phyloP scores from a whole-genome alignment of 1,140 invertebrate genomes.

The Hermetia illucens region DNA sequence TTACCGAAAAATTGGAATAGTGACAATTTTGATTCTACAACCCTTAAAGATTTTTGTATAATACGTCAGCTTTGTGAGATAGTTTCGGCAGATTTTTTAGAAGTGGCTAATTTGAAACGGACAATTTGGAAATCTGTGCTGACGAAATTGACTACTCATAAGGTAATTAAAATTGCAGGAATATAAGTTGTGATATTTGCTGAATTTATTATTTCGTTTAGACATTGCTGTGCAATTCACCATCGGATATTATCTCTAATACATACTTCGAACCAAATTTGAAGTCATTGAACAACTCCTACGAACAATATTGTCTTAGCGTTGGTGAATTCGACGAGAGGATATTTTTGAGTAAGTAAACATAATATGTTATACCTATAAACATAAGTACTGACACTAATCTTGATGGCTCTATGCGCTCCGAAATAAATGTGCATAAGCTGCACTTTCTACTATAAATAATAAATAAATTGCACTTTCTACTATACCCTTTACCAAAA shows the following conservation, averaged over 20 bases:
- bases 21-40: conserved; percentile 46
- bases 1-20: conserved; percentile 56
- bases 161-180: conserved; percentile 52
- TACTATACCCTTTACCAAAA: no score
- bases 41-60: conserved; percentile 59
- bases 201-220: conserved; percentile 10
- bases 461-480: no score
- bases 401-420: no score
- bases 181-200: conserved; percentile 12
- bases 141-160: conserved; percentile 63
- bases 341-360: conserved; percentile 78
- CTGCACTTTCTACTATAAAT: no score
- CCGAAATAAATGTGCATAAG: no score
- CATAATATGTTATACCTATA: no score
- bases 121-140: conserved; percentile 75
- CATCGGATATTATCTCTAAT: conserved; percentile 51
- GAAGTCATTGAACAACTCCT: conserved; percentile 72
- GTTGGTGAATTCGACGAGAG: conserved; percentile 94
- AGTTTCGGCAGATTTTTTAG: conserved; percentile 64
- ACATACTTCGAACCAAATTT: conserved; percentile 64
- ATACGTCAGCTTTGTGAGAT: conserved; percentile 70
- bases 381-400: no score
- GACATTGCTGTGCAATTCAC: conserved; percentile 29
- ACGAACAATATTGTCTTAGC: conserved; percentile 83
- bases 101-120: conserved; percentile 81